Evolutionary conservation across 2,888 invertebrate genomes (phyloP).

Genomic region (Sepioteuthis lessoniana): DNA sequence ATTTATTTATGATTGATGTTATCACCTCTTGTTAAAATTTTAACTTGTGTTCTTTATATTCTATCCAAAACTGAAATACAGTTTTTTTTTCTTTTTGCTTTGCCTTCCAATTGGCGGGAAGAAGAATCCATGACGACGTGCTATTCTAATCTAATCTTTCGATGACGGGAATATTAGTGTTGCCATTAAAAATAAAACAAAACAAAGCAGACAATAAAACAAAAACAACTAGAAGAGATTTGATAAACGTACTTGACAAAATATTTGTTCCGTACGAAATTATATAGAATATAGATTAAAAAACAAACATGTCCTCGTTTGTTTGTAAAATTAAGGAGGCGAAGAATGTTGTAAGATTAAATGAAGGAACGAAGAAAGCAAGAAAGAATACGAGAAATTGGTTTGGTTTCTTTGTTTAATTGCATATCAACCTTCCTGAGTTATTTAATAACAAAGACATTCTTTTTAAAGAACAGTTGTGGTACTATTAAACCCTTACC

Average conservation of each 20-base stretch:
- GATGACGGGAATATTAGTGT: background rate
- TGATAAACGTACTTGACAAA: background rate
- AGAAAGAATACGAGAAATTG: background rate
- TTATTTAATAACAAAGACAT: too few relatives aligned
- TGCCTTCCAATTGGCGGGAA: background rate
- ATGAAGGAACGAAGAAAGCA: background rate
- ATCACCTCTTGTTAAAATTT: background rate
- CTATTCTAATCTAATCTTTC: conserved; percentile 6
- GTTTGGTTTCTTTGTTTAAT: too few relatives aligned
- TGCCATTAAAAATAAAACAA: background rate
- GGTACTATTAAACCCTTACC: too few relatives aligned
- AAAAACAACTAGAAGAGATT: background rate
- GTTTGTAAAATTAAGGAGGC: background rate
- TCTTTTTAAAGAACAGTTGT: too few relatives aligned
- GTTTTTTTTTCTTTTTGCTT: too few relatives aligned
- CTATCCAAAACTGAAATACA: background rate
- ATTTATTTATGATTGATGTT: background rate
- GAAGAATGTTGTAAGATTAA: background rate
- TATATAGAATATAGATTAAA: background rate
- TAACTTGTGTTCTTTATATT: background rate
- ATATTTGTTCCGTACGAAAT: background rate
- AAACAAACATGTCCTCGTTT: background rate
- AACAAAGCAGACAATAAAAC: background rate
- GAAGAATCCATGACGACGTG: background rate
- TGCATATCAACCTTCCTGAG: too few relatives aligned